Conservation (phyloP, 2,888 invertebrate species). For the Ecliptopera silaceata region DNA sequence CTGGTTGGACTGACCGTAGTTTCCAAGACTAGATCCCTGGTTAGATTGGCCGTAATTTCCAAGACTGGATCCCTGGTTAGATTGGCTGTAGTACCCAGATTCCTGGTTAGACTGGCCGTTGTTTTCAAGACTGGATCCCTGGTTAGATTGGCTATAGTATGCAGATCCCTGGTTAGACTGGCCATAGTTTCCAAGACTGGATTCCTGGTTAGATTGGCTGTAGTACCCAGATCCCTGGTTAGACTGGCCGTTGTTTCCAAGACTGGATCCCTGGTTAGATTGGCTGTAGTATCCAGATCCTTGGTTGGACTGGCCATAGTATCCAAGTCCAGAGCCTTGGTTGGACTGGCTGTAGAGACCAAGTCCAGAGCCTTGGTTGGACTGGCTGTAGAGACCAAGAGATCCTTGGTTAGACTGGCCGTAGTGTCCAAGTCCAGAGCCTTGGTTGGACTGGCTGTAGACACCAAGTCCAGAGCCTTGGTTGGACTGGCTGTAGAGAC, state of each 20-base stretch:
- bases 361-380: conserved; percentile 3
- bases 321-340: conserved; percentile 11
- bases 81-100: conserved; percentile 34
- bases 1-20: too few species aligned
- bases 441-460: conserved; percentile 31
- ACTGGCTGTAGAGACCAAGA: conserved; percentile 35
- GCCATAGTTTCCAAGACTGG: neutral
- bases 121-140: too few species aligned
- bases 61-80: conserved; percentile 5
- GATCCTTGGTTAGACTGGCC: conserved; percentile 23
- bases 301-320: conserved; percentile 33
- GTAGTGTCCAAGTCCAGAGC: conserved; percentile 31
- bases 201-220: conserved; percentile 23
- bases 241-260: conserved; percentile 34
- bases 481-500: conserved; percentile 34
- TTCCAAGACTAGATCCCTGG: too few species aligned
- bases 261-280: conserved; percentile 1
- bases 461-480: conserved; percentile 18
- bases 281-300: conserved; percentile 34
- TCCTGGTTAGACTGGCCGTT: too few species aligned
- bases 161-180: neutral
- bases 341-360: conserved; percentile 34
- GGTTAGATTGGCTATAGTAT: conserved; percentile 34
- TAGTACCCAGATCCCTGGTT: conserved; percentile 32
- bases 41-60: too few species aligned